Percentiles rank a stretch among this genome's conserved stretches.
phyloP scores from a whole-genome alignment of 2,113 vertebrate species.

The Syngnathoides biaculeatus region DNA sequence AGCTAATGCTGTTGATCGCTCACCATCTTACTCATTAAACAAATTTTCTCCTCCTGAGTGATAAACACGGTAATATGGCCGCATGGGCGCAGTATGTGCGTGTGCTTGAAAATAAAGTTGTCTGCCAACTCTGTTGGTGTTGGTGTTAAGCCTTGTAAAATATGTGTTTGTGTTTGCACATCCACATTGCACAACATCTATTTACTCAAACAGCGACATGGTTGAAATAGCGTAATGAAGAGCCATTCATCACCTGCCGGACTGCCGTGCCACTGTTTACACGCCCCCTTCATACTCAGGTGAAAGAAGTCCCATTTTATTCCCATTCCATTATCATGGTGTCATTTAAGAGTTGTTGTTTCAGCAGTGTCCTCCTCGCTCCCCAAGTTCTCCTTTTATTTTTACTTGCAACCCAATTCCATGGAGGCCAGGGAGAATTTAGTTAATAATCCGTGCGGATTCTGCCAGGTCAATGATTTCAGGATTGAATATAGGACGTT shows the following conservation, averaged over 20 bases:
- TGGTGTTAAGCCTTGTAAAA: not conserved
- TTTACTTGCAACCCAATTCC: not conserved
- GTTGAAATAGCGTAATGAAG: conserved; percentile 58
- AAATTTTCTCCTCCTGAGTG: not conserved
- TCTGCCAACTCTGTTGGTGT: not conserved
- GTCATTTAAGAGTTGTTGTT: not conserved
- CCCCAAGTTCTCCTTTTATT: not conserved
- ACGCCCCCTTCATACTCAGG: not conserved
- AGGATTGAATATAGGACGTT: not conserved
- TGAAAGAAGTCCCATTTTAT: conserved; percentile 10
- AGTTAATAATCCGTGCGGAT: not conserved
- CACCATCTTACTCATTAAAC: not conserved
- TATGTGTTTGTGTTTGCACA: not conserved
- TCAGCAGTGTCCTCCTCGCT: not conserved
- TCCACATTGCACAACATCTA: conserved; percentile 24
- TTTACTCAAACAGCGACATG: conserved; percentile 54
- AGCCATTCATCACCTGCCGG: conserved; percentile 64
- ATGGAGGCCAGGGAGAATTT: not conserved
- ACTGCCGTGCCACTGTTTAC: conserved; percentile 25
- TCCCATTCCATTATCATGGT: not conserved
- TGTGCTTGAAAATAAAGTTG: not conserved
- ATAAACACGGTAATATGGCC: not conserved
- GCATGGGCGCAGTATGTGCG: too few relatives aligned
- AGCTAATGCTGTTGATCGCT: not conserved
- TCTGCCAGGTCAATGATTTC: not conserved